Conservation (phyloP, 2,888 invertebrate genomes). For the Cantharis rustica region DNA sequence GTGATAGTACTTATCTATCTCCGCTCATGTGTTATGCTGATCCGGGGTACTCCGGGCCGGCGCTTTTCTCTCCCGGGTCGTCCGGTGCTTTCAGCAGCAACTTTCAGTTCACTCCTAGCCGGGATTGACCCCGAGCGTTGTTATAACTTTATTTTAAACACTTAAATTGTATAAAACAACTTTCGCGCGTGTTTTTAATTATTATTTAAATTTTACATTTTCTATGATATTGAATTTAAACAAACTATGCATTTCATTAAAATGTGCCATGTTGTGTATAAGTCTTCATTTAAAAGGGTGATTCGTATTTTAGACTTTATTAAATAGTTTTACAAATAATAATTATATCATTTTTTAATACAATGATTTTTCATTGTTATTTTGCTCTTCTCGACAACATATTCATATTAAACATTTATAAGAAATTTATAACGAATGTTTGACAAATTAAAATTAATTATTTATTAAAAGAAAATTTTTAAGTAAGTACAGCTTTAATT, state of each 20-base stretch:
- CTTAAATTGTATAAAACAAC: slow-evolving; percentile 15
- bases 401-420: background rate
- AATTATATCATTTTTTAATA: background rate
- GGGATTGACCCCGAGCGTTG: slow-evolving; percentile 48
- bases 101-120: slow-evolving; percentile 48
- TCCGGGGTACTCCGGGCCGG: slow-evolving; percentile 56
- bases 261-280: background rate
- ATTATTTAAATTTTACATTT: background rate
- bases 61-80: slow-evolving; percentile 58
- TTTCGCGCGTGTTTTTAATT: background rate
- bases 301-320: background rate
- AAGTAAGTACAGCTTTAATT: slow-evolving; percentile 17
- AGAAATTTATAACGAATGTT: background rate
- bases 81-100: slow-evolving; percentile 43
- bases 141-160: slow-evolving; percentile 29
- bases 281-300: background rate
- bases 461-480: background rate
- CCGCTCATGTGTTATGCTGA: slow-evolving; percentile 25
- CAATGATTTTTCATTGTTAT: background rate
- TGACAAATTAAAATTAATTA: background rate
- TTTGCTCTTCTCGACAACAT: background rate
- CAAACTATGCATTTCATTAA: background rate
- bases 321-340: background rate
- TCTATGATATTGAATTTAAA: background rate
- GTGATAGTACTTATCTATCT: slow-evolving; percentile 28